Conservation (phyloP, 2,888 invertebrate genomes). For the Zaprionus bogoriensis region DNA sequence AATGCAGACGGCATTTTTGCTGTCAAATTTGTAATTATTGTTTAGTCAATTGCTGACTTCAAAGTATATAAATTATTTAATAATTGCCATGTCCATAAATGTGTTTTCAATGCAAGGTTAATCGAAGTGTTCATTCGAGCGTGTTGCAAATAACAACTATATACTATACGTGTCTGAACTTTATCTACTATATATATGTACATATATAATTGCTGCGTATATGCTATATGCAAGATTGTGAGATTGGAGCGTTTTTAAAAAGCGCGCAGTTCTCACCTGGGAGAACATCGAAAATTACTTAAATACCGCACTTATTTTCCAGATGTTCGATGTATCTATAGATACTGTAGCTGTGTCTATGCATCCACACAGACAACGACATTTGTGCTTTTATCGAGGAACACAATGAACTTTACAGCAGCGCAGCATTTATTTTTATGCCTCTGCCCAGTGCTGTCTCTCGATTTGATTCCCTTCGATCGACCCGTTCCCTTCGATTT, state of each 20-base stretch:
- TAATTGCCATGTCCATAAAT: slow-evolving; percentile 48
- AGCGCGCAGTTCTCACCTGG: slow-evolving; percentile 12
- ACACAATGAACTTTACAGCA: slow-evolving; percentile 39
- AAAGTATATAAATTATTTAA: slow-evolving; percentile 25
- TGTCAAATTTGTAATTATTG: neutral
- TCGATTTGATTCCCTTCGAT: slow-evolving; percentile 12
- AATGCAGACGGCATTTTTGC: neutral
- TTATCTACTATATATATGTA: too few relatives aligned
- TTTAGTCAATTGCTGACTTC: neutral
- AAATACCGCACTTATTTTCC: slow-evolving; percentile 16
- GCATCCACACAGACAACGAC: slow-evolving; percentile 8
- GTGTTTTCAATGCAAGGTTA: slow-evolving; percentile 47
- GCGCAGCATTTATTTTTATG: slow-evolving; percentile 31
- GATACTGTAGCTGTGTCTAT: slow-evolving; percentile 2
- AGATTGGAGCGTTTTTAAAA: neutral
- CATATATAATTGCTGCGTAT: too few relatives aligned
- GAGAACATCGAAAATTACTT: neutral
- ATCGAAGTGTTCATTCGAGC: slow-evolving; percentile 31
- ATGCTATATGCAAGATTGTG: too few relatives aligned
- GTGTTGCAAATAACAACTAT: neutral
- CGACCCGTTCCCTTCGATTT: too few relatives aligned
- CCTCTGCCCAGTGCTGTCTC: neutral
- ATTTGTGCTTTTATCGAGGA: slow-evolving; percentile 23
- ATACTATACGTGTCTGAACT: too few relatives aligned
- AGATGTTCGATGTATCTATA: slow-evolving; percentile 18